Percentiles rank a stretch among this genome's conserved stretches.
These are phyloP conservation scores for Pogonus chalceus DNA, from an alignment of 1,140 invertebrate genomes.

Conservation along the genomic window DNA sequence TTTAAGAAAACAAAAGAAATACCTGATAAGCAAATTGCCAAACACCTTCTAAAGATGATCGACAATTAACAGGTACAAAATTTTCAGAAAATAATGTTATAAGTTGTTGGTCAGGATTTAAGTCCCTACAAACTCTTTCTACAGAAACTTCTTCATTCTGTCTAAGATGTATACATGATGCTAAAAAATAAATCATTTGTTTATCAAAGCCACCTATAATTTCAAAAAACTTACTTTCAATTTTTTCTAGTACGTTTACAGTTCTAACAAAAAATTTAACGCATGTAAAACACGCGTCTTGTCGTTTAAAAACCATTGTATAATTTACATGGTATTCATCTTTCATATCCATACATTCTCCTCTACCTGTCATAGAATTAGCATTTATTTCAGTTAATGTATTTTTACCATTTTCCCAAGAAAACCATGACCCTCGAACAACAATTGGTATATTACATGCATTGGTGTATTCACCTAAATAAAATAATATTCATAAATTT, in stretches of 20 bases:
- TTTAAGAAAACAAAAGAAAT: constrained; percentile 14
- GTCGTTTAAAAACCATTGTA: constrained; percentile 67
- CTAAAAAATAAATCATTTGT: constrained; percentile 33
- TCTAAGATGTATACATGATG: constrained; percentile 61
- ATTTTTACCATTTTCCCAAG: constrained; percentile 77
- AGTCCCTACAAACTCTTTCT: constrained; percentile 60
- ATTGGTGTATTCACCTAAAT: not conserved
- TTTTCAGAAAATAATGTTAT: constrained; percentile 85
- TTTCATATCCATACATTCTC: constrained; percentile 58
- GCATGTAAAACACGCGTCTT: constrained; percentile 67
- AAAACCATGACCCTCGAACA: constrained; percentile 80
- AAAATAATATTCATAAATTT: too few relatives aligned
- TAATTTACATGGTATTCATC: constrained; percentile 72
- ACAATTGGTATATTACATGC: constrained; percentile 59
- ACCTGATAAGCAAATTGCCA: constrained; percentile 91
- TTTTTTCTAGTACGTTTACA: constrained; percentile 82
- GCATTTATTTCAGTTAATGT: constrained; percentile 75
- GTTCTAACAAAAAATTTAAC: constrained; percentile 77
- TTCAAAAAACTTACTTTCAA: constrained; percentile 55
- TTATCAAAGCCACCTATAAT: constrained; percentile 6
- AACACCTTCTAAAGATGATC: constrained; percentile 85
- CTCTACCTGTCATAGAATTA: constrained; percentile 59
- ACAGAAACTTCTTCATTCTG: constrained; percentile 54
- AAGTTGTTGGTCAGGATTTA: constrained; percentile 68
- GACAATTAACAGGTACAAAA: constrained; percentile 82